Conservation (phyloP, 1,140 invertebrate genomes). For the Drosophila serrata region DNA sequence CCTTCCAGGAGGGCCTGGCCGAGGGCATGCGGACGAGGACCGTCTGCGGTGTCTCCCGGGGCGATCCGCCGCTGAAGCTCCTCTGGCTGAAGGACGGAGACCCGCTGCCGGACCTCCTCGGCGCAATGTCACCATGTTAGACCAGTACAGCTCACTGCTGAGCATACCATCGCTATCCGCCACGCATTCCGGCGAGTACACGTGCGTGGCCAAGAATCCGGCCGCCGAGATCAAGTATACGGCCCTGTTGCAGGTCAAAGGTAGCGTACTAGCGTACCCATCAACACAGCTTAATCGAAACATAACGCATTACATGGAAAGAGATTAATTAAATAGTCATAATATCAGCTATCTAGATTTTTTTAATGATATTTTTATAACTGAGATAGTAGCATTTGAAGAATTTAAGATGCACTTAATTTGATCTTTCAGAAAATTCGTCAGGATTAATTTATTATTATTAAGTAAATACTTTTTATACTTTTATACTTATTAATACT, state of each 20-base stretch:
- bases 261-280: slow-evolving; percentile 87
- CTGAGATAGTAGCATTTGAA: too few relatives aligned
- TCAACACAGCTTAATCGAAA: slow-evolving; percentile 12
- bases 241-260: slow-evolving; percentile 93
- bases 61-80: slow-evolving; percentile 91
- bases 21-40: slow-evolving; percentile 94
- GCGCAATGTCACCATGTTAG: slow-evolving; percentile 90
- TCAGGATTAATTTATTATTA: not conserved
- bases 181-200: slow-evolving; percentile 92
- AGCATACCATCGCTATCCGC: slow-evolving; percentile 91
- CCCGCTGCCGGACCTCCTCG: slow-evolving; percentile 88
- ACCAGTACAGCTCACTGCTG: slow-evolving; percentile 91
- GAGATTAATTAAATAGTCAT: not conserved
- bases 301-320: not conserved
- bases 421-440: not conserved
- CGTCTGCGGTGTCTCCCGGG: slow-evolving; percentile 93
- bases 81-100: slow-evolving; percentile 92
- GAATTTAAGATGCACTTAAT: accelerated
- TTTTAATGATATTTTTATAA: not conserved
- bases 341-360: not conserved
- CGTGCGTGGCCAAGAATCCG: slow-evolving; percentile 92
- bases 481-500: too few relatives aligned
- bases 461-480: not conserved
- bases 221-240: slow-evolving; percentile 92
- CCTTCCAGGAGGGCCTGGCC: slow-evolving; percentile 92